Base-by-base conservation (phyloP, 2,797 vertebrate species). In the Liasis olivaceus region DNA sequence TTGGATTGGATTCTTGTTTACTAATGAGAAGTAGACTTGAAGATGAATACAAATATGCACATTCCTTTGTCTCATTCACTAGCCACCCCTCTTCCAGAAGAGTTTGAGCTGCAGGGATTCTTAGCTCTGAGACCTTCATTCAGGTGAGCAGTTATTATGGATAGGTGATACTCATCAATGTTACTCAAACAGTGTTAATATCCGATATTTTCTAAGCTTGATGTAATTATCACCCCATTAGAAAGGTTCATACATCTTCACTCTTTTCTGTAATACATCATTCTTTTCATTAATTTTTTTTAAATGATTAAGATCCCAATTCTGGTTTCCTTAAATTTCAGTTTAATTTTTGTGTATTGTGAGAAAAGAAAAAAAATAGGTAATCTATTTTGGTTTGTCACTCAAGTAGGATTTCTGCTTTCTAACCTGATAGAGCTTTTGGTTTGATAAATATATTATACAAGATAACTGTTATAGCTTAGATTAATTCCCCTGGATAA, bases 71-170 rank as follows among this genome's bases (percentile, higher is more conserved):
- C 96, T 95, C 95, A 5, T 96, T 92, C 91, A 93, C 28, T 96
- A 99, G 99, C 97, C 92, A 98, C 97, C 58, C 99, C 99, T 0
- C 98, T 99, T 97, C 99, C 99, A n/a, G 99, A 99, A 96, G 99
- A 99, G 96, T 99, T 99, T 98, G 99, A 99, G 95, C 96, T 99
- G 91, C 99, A 99, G 97, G 99, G 99, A 87, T 99, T 99, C 97
- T 94, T 99, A 97, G 99, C 99, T 87, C 98, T 99, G 92, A 98
- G 99, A 72, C 99, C 99, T 1, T 99, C 99, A 0, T 98, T 99
- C 96, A 98, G 99, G 99, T 99, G 96, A 84, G 97, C 96, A 72
- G 89, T 88, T 69, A 26, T 59, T 91, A 81, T 86, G 94, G 54
- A 26, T 60, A 3, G 94, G 64, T 0, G 1, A 36, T 64, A 88